These are phyloP conservation scores for Mola mola DNA, from an alignment of 2,113 vertebrate species.

Conservation along the genomic window DNA sequence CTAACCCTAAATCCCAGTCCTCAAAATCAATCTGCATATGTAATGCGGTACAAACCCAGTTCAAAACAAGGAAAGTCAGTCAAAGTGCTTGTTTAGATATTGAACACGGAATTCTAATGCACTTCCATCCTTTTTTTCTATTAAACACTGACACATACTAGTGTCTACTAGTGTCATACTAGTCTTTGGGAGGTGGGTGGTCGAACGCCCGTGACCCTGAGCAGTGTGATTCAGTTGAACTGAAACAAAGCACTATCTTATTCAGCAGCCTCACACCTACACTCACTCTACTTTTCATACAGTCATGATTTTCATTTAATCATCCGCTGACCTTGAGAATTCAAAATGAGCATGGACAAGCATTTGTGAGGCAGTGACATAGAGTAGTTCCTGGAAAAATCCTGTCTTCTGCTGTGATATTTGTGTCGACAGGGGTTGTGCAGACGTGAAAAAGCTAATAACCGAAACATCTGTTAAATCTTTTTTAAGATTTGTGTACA, in stretches of 20 bases:
- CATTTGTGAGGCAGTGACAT: not conserved
- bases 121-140: no score
- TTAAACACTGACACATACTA: no score
- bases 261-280: not conserved
- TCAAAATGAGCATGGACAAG: constrained; percentile 3
- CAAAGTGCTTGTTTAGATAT: no score
- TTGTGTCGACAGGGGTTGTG: not conserved
- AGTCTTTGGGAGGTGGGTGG: no score
- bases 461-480: not conserved
- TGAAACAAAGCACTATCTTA: not conserved
- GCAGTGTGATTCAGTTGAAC: not conserved
- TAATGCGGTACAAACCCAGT: no score
- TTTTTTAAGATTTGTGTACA: not conserved
- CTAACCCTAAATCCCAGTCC: no score
- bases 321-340: constrained; percentile 14
- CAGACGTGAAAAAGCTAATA: not conserved
- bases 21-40: no score
- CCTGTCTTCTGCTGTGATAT: not conserved
- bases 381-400: constrained; percentile 13
- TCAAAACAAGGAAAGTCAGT: no score
- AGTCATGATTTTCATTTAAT: constrained; percentile 24
- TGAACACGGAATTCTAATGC: no score
- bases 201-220: not conserved
- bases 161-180: no score
- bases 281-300: not conserved